Base-by-base conservation (phyloP, 2,888 invertebrate species). In the Byasa hedistus region DNA sequence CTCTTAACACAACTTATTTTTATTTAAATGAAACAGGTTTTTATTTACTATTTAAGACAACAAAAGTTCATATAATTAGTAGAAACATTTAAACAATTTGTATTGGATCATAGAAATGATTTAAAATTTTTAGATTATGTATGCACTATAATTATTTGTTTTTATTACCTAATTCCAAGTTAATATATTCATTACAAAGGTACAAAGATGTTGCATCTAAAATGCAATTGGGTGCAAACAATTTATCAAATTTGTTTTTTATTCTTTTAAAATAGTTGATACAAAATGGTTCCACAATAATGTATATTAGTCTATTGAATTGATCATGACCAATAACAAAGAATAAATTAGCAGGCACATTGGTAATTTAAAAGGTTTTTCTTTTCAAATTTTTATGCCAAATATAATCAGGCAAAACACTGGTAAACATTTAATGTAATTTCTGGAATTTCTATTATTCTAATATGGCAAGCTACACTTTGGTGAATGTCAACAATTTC, bases 401-500 rank as follows among this genome's bases (percentile, higher is more conserved):
- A 52, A 52, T 57, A 15, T 52, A 39, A 51, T 58, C 17, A 39
- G 54, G 39, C 54, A 58, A 54, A 64, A 54, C 61, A 57, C 36
- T 52, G 27, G 27, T 61, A 61, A 57, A 65, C 57, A 61, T 55
- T 54, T n/a, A 61, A 61, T 57, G 23, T 64, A 8, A 39, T 56
- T 60, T 60, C 56, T 56, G 51, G 52, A 67, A 64, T 67, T 60
- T 64, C 56, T 67, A 67, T 67, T 76, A 81, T 80, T 81, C 89
- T 89, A 90, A 85, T 90, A 91, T 91, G 91, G 91, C 91, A 91
- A 91, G 88, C 83, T 86, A 85, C 76, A 84, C 90, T 91, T 91
- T 91, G 91, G 91, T 88, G 84, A 87, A 80, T 81, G 85, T 81
- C 76, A 81, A 83, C 78, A 79, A 68, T 75, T 75, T 74, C 75